Evolutionary conservation across 2,113 vertebrate species (phyloP).

Genomic region (Platysternon megacephalum): DNA sequence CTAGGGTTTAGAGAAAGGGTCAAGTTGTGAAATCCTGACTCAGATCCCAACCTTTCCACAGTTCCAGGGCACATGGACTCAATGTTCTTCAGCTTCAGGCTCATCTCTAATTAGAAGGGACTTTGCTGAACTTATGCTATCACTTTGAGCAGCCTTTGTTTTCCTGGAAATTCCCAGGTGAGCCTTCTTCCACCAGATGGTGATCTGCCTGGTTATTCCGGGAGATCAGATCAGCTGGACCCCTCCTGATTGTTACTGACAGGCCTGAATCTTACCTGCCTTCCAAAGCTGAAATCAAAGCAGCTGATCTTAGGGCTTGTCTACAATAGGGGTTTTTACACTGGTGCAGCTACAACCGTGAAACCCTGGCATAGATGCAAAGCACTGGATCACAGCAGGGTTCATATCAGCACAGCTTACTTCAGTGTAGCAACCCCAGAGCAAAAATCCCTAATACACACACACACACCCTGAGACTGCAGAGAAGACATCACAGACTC

Average conservation of each 20-base stretch:
- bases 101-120: neutral
- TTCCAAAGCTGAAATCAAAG: neutral
- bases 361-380: neutral
- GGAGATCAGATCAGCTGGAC: neutral
- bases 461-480: neutral
- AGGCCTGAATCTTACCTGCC: neutral
- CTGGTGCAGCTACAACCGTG: fast-evolving
- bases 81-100: neutral
- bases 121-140: fast-evolving
- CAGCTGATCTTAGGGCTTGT: neutral
- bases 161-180: neutral
- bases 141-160: neutral
- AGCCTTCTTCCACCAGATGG: neutral
- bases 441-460: neutral
- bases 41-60: neutral
- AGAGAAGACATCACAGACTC: neutral
- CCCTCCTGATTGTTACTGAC: neutral
- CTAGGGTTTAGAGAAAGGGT: neutral
- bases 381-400: neutral
- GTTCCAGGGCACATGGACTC: neutral
- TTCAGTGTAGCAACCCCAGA: neutral
- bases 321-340: neutral
- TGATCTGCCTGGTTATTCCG: neutral
- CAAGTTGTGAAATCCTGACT: neutral
- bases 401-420: neutral